Evolutionary conservation across 2,888 invertebrate genomes (phyloP).

Genomic region (Lycocerus yunnanus): DNA sequence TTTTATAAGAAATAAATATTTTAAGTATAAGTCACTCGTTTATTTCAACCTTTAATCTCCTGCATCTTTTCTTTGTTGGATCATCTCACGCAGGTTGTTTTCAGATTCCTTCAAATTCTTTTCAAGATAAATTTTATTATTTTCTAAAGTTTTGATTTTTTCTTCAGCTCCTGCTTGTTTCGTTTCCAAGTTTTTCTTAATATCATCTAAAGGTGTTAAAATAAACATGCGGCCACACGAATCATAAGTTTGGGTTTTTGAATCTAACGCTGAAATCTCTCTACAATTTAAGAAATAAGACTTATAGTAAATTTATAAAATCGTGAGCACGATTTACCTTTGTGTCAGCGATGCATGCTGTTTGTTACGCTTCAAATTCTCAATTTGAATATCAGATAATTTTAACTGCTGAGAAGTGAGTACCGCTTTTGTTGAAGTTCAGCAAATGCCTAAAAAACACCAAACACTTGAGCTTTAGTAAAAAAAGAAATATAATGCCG

Average conservation of each 20-base stretch:
- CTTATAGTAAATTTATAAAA: neutral
- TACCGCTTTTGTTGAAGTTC: slow-evolving; percentile 80
- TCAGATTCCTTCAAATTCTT: slow-evolving; percentile 82
- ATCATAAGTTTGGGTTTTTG: slow-evolving; percentile 74
- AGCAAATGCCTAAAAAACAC: slow-evolving; percentile 69
- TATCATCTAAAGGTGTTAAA: slow-evolving; percentile 66
- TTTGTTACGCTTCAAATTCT: slow-evolving; percentile 67
- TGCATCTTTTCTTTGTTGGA: slow-evolving; percentile 66
- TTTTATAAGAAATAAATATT: neutral
- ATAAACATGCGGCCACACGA: slow-evolving; percentile 86
- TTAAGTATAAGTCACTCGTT: neutral
- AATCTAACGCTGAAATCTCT: slow-evolving; percentile 65
- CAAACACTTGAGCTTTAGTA: neutral
- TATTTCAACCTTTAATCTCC: slow-evolving; percentile 6
- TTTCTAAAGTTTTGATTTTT: slow-evolving; percentile 74
- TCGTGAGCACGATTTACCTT: slow-evolving; percentile 49
- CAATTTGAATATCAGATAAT: slow-evolving; percentile 78
- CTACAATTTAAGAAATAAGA: slow-evolving; percentile 44
- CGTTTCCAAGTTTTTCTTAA: slow-evolving; percentile 67
- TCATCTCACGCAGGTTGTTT: slow-evolving; percentile 83
- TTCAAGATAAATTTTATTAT: slow-evolving; percentile 79
- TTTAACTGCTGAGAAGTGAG: slow-evolving; percentile 81
- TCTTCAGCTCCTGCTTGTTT: slow-evolving; percentile 62
- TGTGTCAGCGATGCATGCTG: slow-evolving; percentile 75
- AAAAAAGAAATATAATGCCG: neutral